Evolutionary conservation across 2,113 vertebrate genomes (phyloP).

Genomic region (Leucosticte australis): DNA sequence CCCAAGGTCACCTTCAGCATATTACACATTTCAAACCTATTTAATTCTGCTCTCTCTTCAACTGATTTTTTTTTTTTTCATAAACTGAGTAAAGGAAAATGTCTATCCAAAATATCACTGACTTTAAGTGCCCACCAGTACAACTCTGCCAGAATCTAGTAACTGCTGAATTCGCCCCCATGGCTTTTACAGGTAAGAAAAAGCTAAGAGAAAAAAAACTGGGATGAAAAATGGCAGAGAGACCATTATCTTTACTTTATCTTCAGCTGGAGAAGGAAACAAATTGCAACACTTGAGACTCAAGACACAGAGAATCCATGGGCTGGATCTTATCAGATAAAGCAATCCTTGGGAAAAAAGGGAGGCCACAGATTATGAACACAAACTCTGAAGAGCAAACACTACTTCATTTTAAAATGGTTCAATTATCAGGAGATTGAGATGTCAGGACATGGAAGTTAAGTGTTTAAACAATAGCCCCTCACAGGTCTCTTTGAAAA

Average conservation of each 20-base stretch:
- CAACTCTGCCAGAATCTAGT: background rate
- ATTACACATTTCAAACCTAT: background rate
- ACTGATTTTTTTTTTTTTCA: background rate
- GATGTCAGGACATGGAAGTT: background rate
- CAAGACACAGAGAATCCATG: background rate
- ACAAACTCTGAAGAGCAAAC: background rate
- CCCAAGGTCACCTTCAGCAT: background rate
- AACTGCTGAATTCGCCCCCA: background rate
- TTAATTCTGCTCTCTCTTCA: background rate
- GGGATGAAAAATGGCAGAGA: background rate
- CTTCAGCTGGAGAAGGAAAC: background rate
- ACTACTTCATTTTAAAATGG: background rate
- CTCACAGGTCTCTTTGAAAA: background rate
- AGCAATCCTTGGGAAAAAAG: background rate
- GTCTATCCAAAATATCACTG: background rate
- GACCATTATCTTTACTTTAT: background rate
- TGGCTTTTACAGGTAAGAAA: background rate
- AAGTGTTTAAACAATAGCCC: background rate
- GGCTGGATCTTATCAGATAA: background rate
- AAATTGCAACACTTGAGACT: background rate
- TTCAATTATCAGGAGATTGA: background rate
- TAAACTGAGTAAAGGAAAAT: background rate
- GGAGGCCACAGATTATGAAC: background rate
- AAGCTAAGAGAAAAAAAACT: background rate
- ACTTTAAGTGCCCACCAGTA: background rate